phyloP scores from a whole-genome alignment of 2,797 vertebrate species.

The Sarcophilus harrisii region DNA sequence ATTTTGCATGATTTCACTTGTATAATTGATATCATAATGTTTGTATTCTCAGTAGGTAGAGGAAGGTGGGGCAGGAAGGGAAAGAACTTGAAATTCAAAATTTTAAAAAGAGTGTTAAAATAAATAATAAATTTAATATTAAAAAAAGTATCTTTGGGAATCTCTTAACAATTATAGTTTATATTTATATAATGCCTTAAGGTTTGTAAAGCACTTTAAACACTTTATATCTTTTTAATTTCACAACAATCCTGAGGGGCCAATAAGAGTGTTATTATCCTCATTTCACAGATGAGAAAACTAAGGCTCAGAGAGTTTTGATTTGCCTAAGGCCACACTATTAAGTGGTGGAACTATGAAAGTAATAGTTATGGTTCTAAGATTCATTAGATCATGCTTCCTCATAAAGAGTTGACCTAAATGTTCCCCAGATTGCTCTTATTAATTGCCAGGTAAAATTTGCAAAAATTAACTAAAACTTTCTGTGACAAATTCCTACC shows the following conservation, averaged over 20 bases:
- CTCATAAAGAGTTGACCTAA: neutral
- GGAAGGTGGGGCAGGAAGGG: neutral
- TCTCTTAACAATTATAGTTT: neutral
- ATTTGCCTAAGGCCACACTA: neutral
- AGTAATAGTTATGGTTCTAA: neutral
- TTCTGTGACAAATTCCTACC: neutral
- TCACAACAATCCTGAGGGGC: neutral
- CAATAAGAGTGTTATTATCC: slow-evolving; percentile 29
- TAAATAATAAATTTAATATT: neutral
- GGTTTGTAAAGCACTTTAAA: neutral
- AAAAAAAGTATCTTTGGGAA: neutral
- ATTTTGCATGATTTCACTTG: neutral
- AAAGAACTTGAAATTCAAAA: neutral
- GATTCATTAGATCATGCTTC: neutral
- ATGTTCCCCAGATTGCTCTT: neutral
- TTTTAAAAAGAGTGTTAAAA: neutral
- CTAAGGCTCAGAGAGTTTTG: neutral
- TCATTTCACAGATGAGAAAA: neutral
- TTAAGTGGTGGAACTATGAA: neutral
- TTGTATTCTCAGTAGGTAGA: neutral
- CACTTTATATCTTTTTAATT: slow-evolving; percentile 33
- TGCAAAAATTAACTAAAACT: neutral
- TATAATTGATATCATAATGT: neutral
- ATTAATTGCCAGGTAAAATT: neutral
- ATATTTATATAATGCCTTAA: slow-evolving; percentile 17